Conservation (phyloP, 2,888 invertebrate genomes). For the Piscicola geometra region DNA sequence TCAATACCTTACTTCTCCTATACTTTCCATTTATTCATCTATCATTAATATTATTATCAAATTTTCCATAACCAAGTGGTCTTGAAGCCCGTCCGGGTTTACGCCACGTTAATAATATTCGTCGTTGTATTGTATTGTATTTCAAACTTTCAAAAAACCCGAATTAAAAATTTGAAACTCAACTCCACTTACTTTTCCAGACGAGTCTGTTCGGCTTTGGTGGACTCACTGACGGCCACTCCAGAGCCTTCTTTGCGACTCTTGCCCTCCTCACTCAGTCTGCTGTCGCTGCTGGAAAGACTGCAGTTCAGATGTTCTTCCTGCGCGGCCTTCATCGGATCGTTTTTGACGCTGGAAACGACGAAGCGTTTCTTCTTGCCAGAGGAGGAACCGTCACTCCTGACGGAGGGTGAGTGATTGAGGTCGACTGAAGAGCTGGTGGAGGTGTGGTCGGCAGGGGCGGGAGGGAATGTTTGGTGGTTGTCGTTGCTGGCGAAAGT, state of each 20-base stretch:
- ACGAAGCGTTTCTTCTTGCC: conserved; percentile 38
- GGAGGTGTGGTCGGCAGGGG: not conserved
- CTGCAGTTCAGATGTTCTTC: not conserved
- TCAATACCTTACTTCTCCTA: too few species aligned
- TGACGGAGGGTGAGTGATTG: not conserved
- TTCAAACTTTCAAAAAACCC: too few species aligned
- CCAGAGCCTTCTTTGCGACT: not conserved
- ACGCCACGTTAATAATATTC: too few species aligned
- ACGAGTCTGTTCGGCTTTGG: not conserved
- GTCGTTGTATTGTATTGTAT: too few species aligned
- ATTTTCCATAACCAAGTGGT: too few species aligned
- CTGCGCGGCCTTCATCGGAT: conserved; percentile 24
- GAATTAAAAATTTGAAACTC: too few species aligned
- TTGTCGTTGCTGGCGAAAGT: not conserved
- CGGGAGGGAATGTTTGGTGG: conserved; percentile 13
- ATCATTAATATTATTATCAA: too few species aligned
- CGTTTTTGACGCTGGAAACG: conserved; percentile 38
- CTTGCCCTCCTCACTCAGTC: not conserved
- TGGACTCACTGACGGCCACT: not conserved
- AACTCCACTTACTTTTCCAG: too few species aligned
- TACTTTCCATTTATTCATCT: too few species aligned
- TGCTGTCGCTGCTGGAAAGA: not conserved
- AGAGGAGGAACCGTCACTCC: not conserved
- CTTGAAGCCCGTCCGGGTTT: too few species aligned
- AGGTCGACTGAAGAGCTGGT: not conserved